Evolutionary conservation across 2,888 invertebrate genomes (phyloP), one percentile per base, ranked within the genome.

Genomic region (Epinotia brunnichana): DNA sequence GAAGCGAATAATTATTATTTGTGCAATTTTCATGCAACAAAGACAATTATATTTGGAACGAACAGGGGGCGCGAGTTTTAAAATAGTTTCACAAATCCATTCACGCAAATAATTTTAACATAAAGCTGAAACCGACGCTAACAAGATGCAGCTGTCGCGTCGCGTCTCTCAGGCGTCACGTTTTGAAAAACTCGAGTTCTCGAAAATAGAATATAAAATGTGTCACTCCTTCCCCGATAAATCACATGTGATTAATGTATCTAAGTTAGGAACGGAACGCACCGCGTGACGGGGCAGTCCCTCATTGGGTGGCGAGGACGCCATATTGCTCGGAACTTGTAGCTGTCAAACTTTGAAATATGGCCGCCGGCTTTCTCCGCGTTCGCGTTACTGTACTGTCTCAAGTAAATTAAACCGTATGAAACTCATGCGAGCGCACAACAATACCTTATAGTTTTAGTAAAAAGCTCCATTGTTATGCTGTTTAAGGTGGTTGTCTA

Each of bases 201-300:
- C 92, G 87, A 91, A 92, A 92, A 92, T 92, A 92, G 92, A 92
- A 90, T 90, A 92, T 91, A 91, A 91, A 91, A 91, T 91, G 89
- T 92, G 92, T 92, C 92, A 92, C 92, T 91, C 92, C 90, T 92
- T 90, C 89, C 84, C 81, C 85, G 85, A 91, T 92, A 92, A 92
- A 93, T 93, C 93, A 91, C 85, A 77, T 82, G 89, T 92, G 92
- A 93, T 92, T 89, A 92, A 93, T 92, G 92, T 87, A 82, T 82
- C 84, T 84, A 85, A 89, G 87, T 87, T 85, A 86, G 87, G 85
- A 89, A 83, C 89, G 88, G 84, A 85, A 83, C 87, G 86, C 83
- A 80, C 85, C 81, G 88, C 88, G 91, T 92, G 91, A 92, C 92
- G 90, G 85, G 87, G 89, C 89, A 82, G 86, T 87, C 82, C 85